phyloP scores from a whole-genome alignment of 2,797 vertebrate species.

The Tragelaphus eurycerus region DNA sequence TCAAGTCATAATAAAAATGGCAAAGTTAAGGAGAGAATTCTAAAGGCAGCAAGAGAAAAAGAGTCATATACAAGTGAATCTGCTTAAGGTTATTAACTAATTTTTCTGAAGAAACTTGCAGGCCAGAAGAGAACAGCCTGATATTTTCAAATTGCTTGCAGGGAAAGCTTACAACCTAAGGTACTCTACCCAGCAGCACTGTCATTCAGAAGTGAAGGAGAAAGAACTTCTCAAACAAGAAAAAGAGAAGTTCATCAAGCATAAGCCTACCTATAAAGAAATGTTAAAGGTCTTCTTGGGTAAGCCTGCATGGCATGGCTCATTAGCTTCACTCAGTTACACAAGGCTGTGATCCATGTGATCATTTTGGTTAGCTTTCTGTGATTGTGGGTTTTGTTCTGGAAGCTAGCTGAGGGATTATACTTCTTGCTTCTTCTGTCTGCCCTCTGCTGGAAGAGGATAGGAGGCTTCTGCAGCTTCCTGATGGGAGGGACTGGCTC shows the following conservation, averaged over 20 bases:
- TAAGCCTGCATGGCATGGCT: too few relatives aligned
- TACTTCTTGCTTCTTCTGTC: too few relatives aligned
- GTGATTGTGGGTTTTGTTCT: too few relatives aligned
- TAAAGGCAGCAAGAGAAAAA: background rate
- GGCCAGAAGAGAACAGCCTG: background rate
- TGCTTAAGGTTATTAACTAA: background rate
- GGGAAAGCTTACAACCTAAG: background rate
- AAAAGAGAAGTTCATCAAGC: background rate
- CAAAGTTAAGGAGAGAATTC: background rate
- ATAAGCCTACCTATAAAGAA: background rate
- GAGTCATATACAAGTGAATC: background rate
- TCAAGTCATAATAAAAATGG: background rate
- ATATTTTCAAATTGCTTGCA: background rate
- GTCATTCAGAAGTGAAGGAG: background rate
- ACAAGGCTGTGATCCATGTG: too few relatives aligned
- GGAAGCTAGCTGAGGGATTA: too few relatives aligned
- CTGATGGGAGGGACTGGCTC: too few relatives aligned
- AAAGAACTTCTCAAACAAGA: background rate
- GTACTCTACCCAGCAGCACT: background rate
- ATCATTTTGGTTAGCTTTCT: too few relatives aligned
- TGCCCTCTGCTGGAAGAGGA: too few relatives aligned
- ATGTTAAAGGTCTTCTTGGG: background rate
- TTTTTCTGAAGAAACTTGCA: background rate
- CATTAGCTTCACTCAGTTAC: too few relatives aligned
- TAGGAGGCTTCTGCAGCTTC: too few relatives aligned